These are phyloP conservation scores for Astyanax mexicanus DNA, from an alignment of 2,797 vertebrate genomes.

Conservation along the genomic window DNA sequence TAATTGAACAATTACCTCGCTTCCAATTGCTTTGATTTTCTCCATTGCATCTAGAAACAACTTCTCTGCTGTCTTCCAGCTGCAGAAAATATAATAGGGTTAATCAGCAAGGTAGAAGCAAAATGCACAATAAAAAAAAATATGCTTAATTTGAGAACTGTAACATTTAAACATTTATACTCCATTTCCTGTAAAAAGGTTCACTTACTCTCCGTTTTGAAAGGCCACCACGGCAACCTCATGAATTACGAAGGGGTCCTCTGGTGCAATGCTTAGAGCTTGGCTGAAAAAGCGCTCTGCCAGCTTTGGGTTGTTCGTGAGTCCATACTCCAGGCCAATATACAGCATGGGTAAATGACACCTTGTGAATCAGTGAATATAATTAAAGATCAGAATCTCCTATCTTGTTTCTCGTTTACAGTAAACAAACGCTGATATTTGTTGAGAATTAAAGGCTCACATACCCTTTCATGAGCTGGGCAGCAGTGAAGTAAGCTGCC, in stretches of 20 bases:
- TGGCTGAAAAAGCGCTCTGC: constrained; percentile 98
- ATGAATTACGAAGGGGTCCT: constrained; percentile 98
- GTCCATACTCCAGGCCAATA: constrained; percentile 96
- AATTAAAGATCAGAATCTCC: not conserved
- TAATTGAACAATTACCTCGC: constrained; percentile 86
- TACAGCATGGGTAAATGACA: constrained; percentile 99
- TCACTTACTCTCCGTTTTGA: constrained; percentile 98
- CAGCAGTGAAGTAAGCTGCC: constrained; percentile 98
- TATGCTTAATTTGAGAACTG: too few species aligned
- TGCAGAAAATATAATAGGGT: constrained; percentile 63
- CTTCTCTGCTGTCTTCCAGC: constrained; percentile 97
- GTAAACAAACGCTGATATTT: not conserved
- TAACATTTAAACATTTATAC: too few species aligned
- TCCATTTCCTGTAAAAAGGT: too few species aligned
- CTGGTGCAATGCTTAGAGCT: constrained; percentile 95
- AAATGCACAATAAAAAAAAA: too few species aligned
- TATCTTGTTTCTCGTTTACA: not conserved
- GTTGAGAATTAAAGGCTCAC: constrained; percentile 31
- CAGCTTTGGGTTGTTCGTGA: constrained; percentile 98
- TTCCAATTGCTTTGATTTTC: constrained; percentile 98
- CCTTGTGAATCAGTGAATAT: constrained; percentile 68
- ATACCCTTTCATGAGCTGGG: constrained; percentile 99
- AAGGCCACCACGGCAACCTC: constrained; percentile 99
- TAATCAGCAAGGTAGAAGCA: not conserved
- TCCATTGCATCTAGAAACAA: constrained; percentile 98